Evolutionary conservation across 2,797 vertebrate genomes (phyloP), one percentile per base, ranked within the genome.

Genomic region (Pseudochromis fuscus): DNA sequence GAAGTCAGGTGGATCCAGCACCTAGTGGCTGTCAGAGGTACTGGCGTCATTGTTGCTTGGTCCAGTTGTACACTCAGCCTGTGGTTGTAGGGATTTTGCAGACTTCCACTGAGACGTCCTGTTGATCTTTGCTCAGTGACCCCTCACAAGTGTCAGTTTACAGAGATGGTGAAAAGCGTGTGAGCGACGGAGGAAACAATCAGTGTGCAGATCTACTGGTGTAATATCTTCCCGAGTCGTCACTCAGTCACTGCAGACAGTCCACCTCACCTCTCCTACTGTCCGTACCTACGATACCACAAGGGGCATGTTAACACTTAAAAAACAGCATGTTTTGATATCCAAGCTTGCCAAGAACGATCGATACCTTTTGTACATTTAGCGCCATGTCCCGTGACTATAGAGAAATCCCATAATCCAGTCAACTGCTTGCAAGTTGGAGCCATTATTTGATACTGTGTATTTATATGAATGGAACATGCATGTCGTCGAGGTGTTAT

Each of bases 401-500:
- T n/a, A 59, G 31, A 84, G 52, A 67, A 83, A 64, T 13, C 37
- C 25, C 67, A 74, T 75, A 76, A 76, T 56, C 70, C 33, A 82
- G 59, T 86, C 84, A 77, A 74, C 85, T 74, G 85, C 90, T 91
- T 92, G 89, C 79, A 84, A 82, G 75, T 85, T 72, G 72, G 72
- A 86, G 76, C 81, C 84, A 63, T 90, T 76, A 74, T 91, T 91
- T 89, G 89, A 91, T 90, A 91, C 86, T 82, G 79, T 87, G 77
- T 91, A 85, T 92, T 91, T 90, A 65, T 87, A 88, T 85, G 84
- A 88, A 88, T 83, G 88, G 82, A 85, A 79, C 63, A 19, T 90
- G 92, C 91, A 93, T 93, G 92, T 90, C 65, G 85, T 90, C 86
- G 82, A 7, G 49, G 63, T 90, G 84, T 91, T 81, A 76, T 59